A percentile compares a stretch with the other conserved stretches of the same genome.
These are phyloP conservation scores for Glareola pratincola DNA, from an alignment of 2,113 vertebrate species.

Conservation along the genomic window DNA sequence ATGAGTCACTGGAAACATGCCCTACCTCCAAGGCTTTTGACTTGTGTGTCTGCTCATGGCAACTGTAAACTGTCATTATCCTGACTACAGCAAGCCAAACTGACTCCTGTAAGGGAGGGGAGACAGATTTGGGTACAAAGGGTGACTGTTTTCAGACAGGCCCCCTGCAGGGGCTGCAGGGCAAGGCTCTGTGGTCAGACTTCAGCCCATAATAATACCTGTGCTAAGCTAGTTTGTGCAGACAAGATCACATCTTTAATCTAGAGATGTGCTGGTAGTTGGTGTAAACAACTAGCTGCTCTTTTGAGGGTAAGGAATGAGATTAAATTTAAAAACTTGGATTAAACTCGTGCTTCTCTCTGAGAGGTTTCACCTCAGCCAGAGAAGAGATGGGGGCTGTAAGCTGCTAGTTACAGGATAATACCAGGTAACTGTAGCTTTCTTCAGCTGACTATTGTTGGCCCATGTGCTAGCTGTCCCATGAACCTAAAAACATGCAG, in stretches of 20 bases:
- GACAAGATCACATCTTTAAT: not conserved
- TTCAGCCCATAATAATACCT: not conserved
- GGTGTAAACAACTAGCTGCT: not conserved
- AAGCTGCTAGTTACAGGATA: not conserved
- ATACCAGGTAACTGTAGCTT: not conserved
- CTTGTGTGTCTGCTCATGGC: not conserved
- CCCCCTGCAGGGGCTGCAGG: not conserved
- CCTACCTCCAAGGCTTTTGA: conserved; percentile 24
- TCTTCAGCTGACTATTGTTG: not conserved
- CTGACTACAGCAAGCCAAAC: not conserved
- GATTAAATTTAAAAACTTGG: not conserved
- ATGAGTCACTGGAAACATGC: conserved; percentile 14
- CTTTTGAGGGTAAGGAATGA: not conserved
- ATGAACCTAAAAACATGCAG: not conserved
- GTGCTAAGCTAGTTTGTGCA: not conserved
- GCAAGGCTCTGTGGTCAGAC: not conserved
- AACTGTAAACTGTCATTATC: not conserved
- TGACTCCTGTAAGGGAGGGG: not conserved
- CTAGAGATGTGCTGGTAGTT: not conserved
- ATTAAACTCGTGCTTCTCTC: not conserved
- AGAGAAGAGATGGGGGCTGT: not conserved
- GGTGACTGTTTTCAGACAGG: not conserved
- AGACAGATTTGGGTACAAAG: not conserved
- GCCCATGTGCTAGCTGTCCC: rapidly evolving
- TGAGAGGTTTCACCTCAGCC: not conserved